Conservation (phyloP, 2,113 vertebrate species). For the Eublepharis macularius region DNA sequence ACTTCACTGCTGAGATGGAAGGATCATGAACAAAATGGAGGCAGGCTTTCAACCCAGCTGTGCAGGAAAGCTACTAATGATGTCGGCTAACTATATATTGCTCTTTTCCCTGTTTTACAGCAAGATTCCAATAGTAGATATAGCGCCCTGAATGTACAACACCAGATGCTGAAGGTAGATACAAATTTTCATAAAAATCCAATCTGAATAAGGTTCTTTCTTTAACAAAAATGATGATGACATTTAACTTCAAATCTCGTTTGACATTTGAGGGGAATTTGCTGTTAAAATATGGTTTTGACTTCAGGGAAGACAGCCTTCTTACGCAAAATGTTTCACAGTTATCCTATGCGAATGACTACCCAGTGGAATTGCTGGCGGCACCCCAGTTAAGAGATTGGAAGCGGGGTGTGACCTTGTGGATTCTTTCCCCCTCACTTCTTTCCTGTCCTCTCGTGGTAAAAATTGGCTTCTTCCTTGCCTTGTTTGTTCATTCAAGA, state of each 20-base stretch:
- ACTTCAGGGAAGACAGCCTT: too few species aligned
- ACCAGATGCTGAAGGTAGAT: slow-evolving; percentile 96
- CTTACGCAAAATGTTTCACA: not conserved
- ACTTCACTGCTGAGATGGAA: too few species aligned
- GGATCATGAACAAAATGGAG: too few species aligned
- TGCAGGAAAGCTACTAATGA: not conserved
- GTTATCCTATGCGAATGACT: not conserved
- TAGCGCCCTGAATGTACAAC: slow-evolving; percentile 89
- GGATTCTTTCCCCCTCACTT: too few species aligned
- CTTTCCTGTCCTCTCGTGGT: too few species aligned
- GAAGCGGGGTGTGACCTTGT: too few species aligned
- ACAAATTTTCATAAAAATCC: not conserved
- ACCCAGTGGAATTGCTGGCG: too few species aligned
- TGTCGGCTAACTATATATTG: slow-evolving; percentile 14
- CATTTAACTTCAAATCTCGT: not conserved
- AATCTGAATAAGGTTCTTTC: not conserved
- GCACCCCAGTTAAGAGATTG: too few species aligned
- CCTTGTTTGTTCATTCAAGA: too few species aligned
- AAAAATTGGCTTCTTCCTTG: too few species aligned
- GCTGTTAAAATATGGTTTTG: not conserved
- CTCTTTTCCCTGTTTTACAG: slow-evolving; percentile 73
- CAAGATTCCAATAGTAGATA: slow-evolving; percentile 89
- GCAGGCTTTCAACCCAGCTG: accelerated
- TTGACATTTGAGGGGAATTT: not conserved
- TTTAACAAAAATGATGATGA: not conserved